Evolutionary conservation across 2,797 vertebrate genomes (phyloP).

Genomic region (Coluber constrictor): DNA sequence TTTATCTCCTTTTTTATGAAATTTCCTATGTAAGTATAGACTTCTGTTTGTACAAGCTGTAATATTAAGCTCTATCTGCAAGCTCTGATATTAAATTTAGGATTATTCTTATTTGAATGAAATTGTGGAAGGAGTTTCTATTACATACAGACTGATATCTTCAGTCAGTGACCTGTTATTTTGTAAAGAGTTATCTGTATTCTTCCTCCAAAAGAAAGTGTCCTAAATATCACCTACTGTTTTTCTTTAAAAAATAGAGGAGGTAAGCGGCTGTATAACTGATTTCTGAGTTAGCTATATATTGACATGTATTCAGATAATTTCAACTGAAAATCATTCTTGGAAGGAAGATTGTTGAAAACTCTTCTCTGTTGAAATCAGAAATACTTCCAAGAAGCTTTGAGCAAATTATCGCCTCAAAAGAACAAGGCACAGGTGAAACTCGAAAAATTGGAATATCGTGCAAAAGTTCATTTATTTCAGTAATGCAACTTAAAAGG

Average conservation of each 20-base stretch:
- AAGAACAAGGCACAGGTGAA: no score
- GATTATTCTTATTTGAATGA: not conserved
- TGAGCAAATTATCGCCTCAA: not conserved
- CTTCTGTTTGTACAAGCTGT: not conserved
- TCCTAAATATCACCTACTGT: not conserved
- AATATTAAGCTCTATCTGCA: not conserved
- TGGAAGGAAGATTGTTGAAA: not conserved
- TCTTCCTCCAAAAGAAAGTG: not conserved
- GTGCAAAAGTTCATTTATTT: no score
- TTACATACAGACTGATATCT: not conserved
- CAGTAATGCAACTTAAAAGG: no score
- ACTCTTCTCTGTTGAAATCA: not conserved
- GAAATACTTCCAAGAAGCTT: not conserved
- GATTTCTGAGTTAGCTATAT: not conserved
- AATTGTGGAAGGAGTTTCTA: not conserved
- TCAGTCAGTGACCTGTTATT: not conserved
- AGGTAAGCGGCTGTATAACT: not conserved
- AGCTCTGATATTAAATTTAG: not conserved
- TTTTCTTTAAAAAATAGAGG: not conserved
- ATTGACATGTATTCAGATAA: not conserved
- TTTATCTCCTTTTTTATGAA: conserved; percentile 31
- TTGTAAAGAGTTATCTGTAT: not conserved
- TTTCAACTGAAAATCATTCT: not conserved
- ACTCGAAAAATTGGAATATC: no score
- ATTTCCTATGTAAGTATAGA: conserved; percentile 36